Percentiles rank a stretch among this genome's conserved stretches.
These are phyloP conservation scores for Drosophila pandora DNA, from an alignment of 1,140 invertebrate species.

Conservation along the genomic window DNA sequence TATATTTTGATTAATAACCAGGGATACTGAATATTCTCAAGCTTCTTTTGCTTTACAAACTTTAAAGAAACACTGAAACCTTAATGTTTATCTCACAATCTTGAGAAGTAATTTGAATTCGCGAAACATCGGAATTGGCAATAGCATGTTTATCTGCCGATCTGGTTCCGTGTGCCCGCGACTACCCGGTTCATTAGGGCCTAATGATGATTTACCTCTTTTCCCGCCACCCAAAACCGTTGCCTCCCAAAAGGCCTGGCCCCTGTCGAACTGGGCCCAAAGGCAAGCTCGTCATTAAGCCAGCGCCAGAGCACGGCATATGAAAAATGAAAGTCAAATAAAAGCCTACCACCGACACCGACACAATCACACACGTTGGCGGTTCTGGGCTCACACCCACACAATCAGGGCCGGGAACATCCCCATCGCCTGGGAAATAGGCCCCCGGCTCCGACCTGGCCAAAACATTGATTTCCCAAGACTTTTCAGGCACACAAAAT, in stretches of 20 bases:
- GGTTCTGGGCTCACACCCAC: conserved; percentile 32
- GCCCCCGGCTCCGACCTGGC: conserved; percentile 10
- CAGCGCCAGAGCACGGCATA: conserved; percentile 48
- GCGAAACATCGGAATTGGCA: not conserved
- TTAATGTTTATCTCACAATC: not conserved
- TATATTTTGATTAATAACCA: too few relatives aligned
- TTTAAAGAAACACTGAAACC: not conserved
- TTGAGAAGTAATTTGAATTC: conserved; percentile 31
- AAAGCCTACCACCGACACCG: conserved; percentile 24
- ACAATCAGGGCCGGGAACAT: conserved; percentile 49
- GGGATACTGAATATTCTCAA: too few relatives aligned
- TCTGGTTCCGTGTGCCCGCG: conserved; percentile 10
- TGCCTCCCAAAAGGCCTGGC: conserved; percentile 4
- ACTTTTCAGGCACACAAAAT: conserved; percentile 75
- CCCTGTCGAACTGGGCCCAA: conserved; percentile 42
- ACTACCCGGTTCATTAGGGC: conserved; percentile 55
- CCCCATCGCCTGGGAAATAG: conserved; percentile 56
- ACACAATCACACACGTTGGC: conserved; percentile 14
- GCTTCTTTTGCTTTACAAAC: not conserved
- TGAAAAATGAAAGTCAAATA: conserved; percentile 71
- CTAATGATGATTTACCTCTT: conserved; percentile 58
- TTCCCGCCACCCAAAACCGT: not conserved
- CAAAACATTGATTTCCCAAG: conserved; percentile 80
- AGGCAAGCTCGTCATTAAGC: conserved; percentile 64
- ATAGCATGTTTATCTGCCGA: conserved; percentile 40